A percentile compares a stretch with the other conserved stretches of the same genome.
phyloP scores from a whole-genome alignment of 2,888 invertebrate genomes.

The Notocelia uddmanniana region DNA sequence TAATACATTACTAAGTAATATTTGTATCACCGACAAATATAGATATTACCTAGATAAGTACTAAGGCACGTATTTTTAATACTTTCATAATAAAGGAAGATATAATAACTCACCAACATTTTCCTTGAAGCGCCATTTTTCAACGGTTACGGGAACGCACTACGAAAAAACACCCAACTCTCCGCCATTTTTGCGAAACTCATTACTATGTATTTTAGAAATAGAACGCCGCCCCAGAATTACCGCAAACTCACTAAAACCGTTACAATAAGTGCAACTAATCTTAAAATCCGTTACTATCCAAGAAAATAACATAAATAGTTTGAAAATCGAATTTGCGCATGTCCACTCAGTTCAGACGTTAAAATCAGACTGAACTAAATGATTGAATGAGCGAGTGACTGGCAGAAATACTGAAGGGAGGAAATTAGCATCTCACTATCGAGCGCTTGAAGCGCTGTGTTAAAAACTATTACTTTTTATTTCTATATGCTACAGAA shows the following conservation, averaged over 20 bases:
- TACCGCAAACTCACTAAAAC: neutral
- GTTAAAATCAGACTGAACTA: conserved; percentile 59
- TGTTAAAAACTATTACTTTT: conserved; percentile 3
- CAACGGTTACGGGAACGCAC: conserved; percentile 40
- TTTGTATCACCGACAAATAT: no score
- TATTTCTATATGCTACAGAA: neutral
- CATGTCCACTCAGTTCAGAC: conserved; percentile 36
- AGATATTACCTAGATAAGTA: no score
- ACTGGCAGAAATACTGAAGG: conserved; percentile 79
- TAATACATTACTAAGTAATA: no score
- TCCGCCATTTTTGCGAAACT: conserved; percentile 49
- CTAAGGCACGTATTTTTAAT: no score
- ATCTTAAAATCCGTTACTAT: neutral
- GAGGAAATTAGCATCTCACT: conserved; percentile 57
- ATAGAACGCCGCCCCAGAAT: conserved; percentile 52
- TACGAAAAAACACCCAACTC: conserved; percentile 45
- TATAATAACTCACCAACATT: conserved; percentile 35
- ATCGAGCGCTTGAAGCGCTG: conserved; percentile 63
- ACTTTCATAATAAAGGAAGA: neutral
- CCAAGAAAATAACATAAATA: neutral
- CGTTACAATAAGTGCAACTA: neutral
- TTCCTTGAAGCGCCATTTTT: conserved; percentile 28
- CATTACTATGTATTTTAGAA: conserved; percentile 45
- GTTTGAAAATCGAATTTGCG: neutral
- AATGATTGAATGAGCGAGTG: conserved; percentile 72